A percentile compares a stretch with the other conserved stretches of the same genome.
Conservation (phyloP, 2,113 vertebrate genomes). For the Microcebus tavaratra region DNA sequence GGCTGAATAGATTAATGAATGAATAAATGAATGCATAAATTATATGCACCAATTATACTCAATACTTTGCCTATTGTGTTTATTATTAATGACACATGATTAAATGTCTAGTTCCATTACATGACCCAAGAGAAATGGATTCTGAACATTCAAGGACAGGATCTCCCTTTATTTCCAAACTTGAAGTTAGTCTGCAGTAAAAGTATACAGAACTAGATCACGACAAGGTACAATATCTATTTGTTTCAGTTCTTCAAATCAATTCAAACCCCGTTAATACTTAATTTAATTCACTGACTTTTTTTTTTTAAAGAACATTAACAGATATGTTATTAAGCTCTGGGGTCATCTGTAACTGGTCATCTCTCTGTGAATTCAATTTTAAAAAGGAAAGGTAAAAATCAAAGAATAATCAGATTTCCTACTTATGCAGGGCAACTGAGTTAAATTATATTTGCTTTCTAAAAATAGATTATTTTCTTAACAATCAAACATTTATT, state of each 20-base stretch:
- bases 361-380: constrained; percentile 80
- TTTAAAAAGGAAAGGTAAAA: constrained; percentile 82
- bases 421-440: constrained; percentile 73
- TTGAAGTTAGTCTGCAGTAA: constrained; percentile 28
- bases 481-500: constrained; percentile 76
- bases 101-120: not conserved
- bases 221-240: constrained; percentile 39
- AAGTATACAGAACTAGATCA: constrained; percentile 59
- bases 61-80: not conserved
- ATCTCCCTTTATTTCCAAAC: constrained; percentile 14
- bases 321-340: constrained; percentile 78
- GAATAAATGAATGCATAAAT: not conserved
- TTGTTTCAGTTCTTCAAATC: constrained; percentile 74
- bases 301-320: constrained; percentile 70
- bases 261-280: constrained; percentile 79
- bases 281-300: constrained; percentile 71
- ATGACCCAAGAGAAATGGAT: not conserved
- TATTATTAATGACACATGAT: not conserved
- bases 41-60: not conserved
- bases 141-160: not conserved
- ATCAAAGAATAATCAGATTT: constrained; percentile 81
- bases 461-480: constrained; percentile 81
- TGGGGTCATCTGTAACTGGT: constrained; percentile 73
- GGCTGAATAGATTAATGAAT: not conserved
- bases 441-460: constrained; percentile 77